phyloP scores from a whole-genome alignment of 2,888 invertebrate species.

The Andrena dorsata region DNA sequence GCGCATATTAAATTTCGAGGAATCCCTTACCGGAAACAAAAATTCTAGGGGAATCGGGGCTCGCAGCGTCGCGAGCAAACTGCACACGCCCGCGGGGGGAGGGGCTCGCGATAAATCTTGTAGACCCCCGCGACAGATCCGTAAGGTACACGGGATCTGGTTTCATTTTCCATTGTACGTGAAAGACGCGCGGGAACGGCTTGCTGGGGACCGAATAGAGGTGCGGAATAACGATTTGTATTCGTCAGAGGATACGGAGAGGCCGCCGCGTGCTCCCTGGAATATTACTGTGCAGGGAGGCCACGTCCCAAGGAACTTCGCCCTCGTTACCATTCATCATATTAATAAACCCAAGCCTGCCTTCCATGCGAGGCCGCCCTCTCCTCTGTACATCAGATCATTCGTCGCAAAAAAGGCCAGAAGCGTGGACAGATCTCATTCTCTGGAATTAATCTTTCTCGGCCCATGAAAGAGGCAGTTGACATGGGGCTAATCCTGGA shows the following conservation, averaged over 20 bases:
- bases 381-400: slow-evolving; percentile 4
- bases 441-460: not conserved
- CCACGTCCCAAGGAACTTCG: slow-evolving; percentile 63
- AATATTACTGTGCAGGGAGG: slow-evolving; percentile 63
- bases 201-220: slow-evolving; percentile 65
- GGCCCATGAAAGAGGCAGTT: not conserved
- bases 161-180: slow-evolving; percentile 63
- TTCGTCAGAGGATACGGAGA: slow-evolving; percentile 69
- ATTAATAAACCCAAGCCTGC: slow-evolving; percentile 73
- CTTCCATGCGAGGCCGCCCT: slow-evolving; percentile 15
- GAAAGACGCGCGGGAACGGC: slow-evolving; percentile 70
- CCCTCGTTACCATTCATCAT: slow-evolving; percentile 74
- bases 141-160: slow-evolving; percentile 61
- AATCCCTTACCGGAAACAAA: slow-evolving; percentile 36
- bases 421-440: not conserved
- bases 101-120: slow-evolving; percentile 68
- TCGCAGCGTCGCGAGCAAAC: slow-evolving; percentile 26
- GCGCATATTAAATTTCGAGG: slow-evolving; percentile 42
- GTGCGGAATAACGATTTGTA: slow-evolving; percentile 71
- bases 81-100: slow-evolving; percentile 16
- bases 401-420: slow-evolving; percentile 3
- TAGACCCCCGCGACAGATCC: slow-evolving; percentile 52
- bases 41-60: slow-evolving; percentile 11
- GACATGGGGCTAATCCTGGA: not conserved
- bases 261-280: slow-evolving; percentile 54